Base-by-base conservation (phyloP, 2,113 vertebrate genomes). In the human (Homo sapiens) region DNA sequence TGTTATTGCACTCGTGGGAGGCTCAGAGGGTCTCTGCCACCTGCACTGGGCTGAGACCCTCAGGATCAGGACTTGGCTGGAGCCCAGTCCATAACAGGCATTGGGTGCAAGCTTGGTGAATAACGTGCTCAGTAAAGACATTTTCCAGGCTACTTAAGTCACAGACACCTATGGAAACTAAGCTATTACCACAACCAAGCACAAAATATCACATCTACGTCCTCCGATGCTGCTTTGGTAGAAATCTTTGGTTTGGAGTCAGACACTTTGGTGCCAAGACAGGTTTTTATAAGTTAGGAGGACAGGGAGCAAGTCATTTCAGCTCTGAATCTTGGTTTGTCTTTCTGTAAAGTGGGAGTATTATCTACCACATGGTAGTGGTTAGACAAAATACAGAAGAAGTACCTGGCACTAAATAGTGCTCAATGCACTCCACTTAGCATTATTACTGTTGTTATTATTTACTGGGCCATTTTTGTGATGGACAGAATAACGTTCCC, bases 291-390 rank as follows among this genome's bases (percentile, higher is more conserved):
- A 1, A 1, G 50, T 3, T 25, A 27, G 66, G 38, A 78, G 48
- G 2, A 45, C 3, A 0, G 5, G 27, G 25, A 5, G 4, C 17
- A 8, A 0, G 40, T 3, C 22, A 35, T n/a, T 22, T 52, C 57
- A 14, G 9, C 16, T 14, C 27, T 0, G 35, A 38, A 16, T 2
- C 8, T 8, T 4, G 1, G 48, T 43, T 48, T 6, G 10, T 18
- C 35, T 32, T 70, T 89, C 76, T 5, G 16, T 50, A 18, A 8
- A 20, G 2, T 1, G 13, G 89, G 35, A 84, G 20, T 35, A 3
- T 22, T 23, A 5, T 2, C 45, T 17, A 0, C 30, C 4, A 2
- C 0, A 3, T 4, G 16, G 35, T 45, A 2, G 50, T 0, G 14
- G 59, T 18, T 8, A 1, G 6, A 23, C 2, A 13, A 13, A 20